Evolutionary conservation across 2,888 invertebrate genomes (phyloP).

Genomic region (Cosmia pyralina): DNA sequence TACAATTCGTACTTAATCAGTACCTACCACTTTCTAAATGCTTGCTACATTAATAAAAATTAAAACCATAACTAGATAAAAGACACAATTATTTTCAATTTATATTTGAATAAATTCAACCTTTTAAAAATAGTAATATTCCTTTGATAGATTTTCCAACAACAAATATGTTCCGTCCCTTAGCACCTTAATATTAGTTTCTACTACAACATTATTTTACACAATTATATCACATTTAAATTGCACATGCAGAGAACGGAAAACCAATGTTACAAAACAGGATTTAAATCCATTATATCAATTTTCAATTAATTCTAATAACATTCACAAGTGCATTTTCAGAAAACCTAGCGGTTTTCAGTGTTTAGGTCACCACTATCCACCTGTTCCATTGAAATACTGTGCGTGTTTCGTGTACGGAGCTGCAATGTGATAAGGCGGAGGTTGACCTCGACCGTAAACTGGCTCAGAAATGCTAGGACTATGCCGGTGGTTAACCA

Average conservation of each 20-base stretch:
- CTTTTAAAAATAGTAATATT: constrained; percentile 69
- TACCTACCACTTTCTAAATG: constrained; percentile 80
- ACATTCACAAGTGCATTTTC: constrained; percentile 73
- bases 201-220: constrained; percentile 78
- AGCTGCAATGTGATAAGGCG: constrained; percentile 96
- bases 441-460: constrained; percentile 90
- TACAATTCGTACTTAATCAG: constrained; percentile 86
- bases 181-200: constrained; percentile 85
- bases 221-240: constrained; percentile 87
- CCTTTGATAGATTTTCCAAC: constrained; percentile 73
- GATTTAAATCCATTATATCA: constrained; percentile 66
- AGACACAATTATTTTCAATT: constrained; percentile 66
- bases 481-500: constrained; percentile 83
- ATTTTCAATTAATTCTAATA: constrained; percentile 67
- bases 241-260: constrained; percentile 85
- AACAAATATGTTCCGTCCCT: constrained; percentile 76
- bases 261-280: constrained; percentile 62
- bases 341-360: constrained; percentile 72
- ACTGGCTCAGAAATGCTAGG: constrained; percentile 82
- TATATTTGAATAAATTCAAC: constrained; percentile 64
- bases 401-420: constrained; percentile 95
- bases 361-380: constrained; percentile 78
- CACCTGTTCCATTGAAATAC: constrained; percentile 90
- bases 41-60: constrained; percentile 64
- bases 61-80: constrained; percentile 64